Base-by-base conservation (phyloP, 2,113 vertebrate genomes). In the Sapayoa aenigma region DNA sequence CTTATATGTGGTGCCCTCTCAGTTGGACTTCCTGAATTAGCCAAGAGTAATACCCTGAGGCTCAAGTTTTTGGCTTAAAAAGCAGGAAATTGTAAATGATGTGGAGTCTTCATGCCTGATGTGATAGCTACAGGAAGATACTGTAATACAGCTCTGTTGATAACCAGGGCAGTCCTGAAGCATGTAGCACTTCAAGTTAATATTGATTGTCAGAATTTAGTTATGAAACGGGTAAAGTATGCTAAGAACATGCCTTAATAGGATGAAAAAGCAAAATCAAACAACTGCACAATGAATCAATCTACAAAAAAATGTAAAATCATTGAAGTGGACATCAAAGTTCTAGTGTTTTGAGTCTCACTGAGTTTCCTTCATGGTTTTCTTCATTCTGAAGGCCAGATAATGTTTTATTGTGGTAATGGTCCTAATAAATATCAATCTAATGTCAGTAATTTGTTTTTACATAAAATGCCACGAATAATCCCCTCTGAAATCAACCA, bases 1-100 rank as follows among this genome's bases (percentile, higher is more conserved):
- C 16, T 80, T 0, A 0, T n/a, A 23, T 19, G 55, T 49, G 8
- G 10, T 73, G 22, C 6, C 3, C 7, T 88, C 47, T 72, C 9
- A 33, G 0, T 6, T 77, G 28, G n/a, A 46, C 53, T n/a, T 90
- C 83, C 27, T 86, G 55, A 44, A 46, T 56, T 63, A 68, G 44
- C 11, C 62, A 42, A 17, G 14, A 58, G 37, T 47, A 78, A 14
- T 53, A 66, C 28, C 27, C 24, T 47, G 56, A 55, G 28, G 37
- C 62, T 91, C 0, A 0, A 4, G 20, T 56, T 71, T 84, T 63
- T 63, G 55, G 16, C 55, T 39, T 59, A 23, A 47, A 87, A 81
- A 84, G 10, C 4, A 63, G 50, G 10, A 81, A 81, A 66, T 37
- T 74, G 46, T 58, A 87, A 44, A 17, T 71, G 8, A 50, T 78